These are phyloP conservation scores for Esox niger DNA, from an alignment of 2,113 vertebrate species.

Conservation along the genomic window DNA sequence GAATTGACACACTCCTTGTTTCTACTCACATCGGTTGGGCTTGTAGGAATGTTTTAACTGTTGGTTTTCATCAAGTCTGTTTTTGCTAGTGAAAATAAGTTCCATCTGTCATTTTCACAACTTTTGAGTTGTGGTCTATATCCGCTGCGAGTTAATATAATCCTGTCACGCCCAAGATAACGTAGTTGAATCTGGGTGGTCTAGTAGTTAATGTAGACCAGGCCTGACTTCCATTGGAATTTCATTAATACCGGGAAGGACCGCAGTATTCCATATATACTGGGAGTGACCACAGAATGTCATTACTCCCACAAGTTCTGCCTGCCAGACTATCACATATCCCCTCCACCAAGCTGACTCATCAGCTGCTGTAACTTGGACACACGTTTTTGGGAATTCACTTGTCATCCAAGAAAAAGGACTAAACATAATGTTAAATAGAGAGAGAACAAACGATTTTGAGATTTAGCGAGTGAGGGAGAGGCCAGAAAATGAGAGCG, in stretches of 20 bases:
- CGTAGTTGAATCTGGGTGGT: conserved; percentile 45
- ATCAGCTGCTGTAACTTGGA: too few species aligned
- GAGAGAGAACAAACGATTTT: too few species aligned
- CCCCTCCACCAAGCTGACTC: conserved; percentile 33
- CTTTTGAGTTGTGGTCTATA: not conserved
- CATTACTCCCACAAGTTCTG: conserved; percentile 56
- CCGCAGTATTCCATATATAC: conserved; percentile 24
- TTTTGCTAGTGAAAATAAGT: too few species aligned
- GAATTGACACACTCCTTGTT: not conserved
- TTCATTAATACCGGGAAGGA: conserved; percentile 53
- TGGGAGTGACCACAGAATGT: conserved; percentile 54
- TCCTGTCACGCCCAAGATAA: conserved; percentile 55
- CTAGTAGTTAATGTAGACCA: conserved; percentile 59
- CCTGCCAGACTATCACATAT: conserved; percentile 59
- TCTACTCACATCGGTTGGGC: not conserved
- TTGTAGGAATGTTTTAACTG: too few species aligned
- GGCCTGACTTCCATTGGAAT: conserved; percentile 63
- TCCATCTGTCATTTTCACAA: too few species aligned
- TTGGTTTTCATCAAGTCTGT: too few species aligned
- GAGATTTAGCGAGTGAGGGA: not conserved
- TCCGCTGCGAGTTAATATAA: conserved; percentile 47
- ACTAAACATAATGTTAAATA: too few species aligned
- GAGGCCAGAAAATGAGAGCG: conserved; percentile 1
- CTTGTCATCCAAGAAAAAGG: too few species aligned
- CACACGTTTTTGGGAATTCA: too few species aligned